These are phyloP conservation scores for Archips xylosteana DNA, from an alignment of 2,888 invertebrate genomes.

Conservation along the genomic window DNA sequence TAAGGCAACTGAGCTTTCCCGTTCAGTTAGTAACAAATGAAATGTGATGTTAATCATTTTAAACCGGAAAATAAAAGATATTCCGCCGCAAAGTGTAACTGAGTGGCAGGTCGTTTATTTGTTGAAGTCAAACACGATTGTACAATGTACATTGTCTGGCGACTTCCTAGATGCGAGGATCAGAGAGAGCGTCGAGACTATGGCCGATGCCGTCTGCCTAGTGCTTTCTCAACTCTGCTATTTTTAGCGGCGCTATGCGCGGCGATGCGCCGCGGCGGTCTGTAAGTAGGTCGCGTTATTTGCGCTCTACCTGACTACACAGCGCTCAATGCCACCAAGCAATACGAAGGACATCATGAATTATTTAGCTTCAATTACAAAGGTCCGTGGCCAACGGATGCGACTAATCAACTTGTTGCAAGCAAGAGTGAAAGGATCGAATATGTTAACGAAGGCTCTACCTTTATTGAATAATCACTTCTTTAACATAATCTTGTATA, in stretches of 20 bases:
- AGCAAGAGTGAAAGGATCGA: not conserved
- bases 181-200: slow-evolving; percentile 28
- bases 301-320: slow-evolving; percentile 60
- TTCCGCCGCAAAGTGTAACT: not conserved
- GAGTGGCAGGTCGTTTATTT: slow-evolving; percentile 5
- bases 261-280: slow-evolving; percentile 63
- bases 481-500: not conserved
- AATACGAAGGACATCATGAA: slow-evolving; percentile 52
- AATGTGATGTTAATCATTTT: not conserved
- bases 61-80: not conserved
- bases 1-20: too few species aligned
- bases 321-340: slow-evolving; percentile 58
- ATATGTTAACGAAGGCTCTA: not conserved
- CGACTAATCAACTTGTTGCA: slow-evolving; percentile 1
- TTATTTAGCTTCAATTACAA: slow-evolving; percentile 6
- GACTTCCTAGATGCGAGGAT: slow-evolving; percentile 33
- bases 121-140: not conserved
- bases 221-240: slow-evolving; percentile 73
- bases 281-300: slow-evolving; percentile 78
- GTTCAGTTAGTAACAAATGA: not conserved
- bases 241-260: slow-evolving; percentile 69
- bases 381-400: slow-evolving; percentile 3
- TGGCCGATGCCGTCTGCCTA: slow-evolving; percentile 42
- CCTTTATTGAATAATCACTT: not conserved
- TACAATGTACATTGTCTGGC: not conserved